These are phyloP conservation scores for Myrmecobius fasciatus DNA, from an alignment of 2,113 vertebrate genomes.

Conservation along the genomic window DNA sequence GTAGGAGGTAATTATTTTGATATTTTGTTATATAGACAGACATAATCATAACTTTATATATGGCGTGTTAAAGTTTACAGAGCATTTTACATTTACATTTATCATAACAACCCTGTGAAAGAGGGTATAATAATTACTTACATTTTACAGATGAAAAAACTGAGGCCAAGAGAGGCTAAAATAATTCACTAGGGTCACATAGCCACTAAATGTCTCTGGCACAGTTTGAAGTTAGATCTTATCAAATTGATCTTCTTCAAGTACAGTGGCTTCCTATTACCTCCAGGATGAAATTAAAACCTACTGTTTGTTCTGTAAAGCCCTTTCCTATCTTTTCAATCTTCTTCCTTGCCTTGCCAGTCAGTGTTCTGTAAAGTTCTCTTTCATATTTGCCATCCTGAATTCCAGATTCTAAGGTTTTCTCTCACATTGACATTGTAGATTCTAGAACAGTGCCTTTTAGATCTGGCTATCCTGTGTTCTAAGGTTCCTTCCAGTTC, in stretches of 20 bases:
- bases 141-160: background rate
- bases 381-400: background rate
- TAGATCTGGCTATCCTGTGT: background rate
- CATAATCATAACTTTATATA: background rate
- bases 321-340: no score
- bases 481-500: background rate
- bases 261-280: background rate
- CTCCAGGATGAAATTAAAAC: no score
- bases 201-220: background rate
- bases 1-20: background rate
- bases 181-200: background rate
- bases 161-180: background rate
- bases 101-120: background rate
- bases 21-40: background rate
- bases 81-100: background rate
- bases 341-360: background rate
- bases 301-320: no score
- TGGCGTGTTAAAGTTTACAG: background rate
- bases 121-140: background rate
- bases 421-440: background rate
- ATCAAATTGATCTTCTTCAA: background rate
- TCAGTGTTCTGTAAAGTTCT: background rate
- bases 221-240: background rate
- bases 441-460: no score
- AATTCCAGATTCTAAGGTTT: background rate